phyloP scores from a whole-genome alignment of 2,113 vertebrate species.

The Vulpes ferrilata region DNA sequence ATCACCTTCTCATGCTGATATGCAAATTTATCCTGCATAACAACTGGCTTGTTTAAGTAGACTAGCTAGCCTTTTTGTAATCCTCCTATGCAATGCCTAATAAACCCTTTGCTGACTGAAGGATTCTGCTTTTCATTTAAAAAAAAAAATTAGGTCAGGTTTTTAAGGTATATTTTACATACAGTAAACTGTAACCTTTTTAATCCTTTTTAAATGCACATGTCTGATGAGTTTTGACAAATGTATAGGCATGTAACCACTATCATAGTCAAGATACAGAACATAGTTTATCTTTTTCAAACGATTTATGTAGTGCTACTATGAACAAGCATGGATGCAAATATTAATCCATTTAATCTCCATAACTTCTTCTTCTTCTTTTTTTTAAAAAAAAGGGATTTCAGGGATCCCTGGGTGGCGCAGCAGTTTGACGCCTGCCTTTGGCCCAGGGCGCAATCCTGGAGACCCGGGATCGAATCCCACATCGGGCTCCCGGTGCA shows the following conservation, averaged over 20 bases:
- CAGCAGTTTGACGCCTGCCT: too few relatives aligned
- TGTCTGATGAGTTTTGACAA: slow-evolving; percentile 8
- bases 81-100: neutral
- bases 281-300: neutral
- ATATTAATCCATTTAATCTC: neutral
- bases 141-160: neutral
- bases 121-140: neutral
- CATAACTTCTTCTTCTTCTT: neutral
- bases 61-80: neutral
- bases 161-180: neutral
- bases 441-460: too few relatives aligned
- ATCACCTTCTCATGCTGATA: neutral
- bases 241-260: neutral
- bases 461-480: too few relatives aligned
- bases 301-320: neutral
- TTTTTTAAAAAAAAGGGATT: neutral
- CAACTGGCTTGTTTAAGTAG: neutral
- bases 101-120: neutral
- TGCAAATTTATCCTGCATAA: neutral
- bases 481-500: too few relatives aligned
- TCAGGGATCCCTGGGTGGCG: too few relatives aligned
- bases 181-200: neutral
- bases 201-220: neutral
- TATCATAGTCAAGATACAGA: neutral
- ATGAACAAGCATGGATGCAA: neutral